Conservation (phyloP, 2,113 vertebrate species). For the Percopsis transmontana region DNA sequence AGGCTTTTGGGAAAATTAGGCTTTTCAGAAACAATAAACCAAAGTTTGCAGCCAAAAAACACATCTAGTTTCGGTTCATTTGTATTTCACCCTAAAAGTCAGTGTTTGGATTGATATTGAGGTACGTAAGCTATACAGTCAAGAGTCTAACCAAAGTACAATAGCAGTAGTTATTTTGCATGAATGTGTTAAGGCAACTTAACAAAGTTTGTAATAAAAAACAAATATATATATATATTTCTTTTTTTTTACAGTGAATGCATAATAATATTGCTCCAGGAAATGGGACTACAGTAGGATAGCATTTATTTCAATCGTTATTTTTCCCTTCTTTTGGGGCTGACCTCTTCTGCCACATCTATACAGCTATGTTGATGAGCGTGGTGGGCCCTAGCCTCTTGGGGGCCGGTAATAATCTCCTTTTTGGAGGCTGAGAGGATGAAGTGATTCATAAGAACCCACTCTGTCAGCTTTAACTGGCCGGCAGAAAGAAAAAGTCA, state of each 20-base stretch:
- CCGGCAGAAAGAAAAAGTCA: constrained; percentile 76
- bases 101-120: no score
- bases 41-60: no score
- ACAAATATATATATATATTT: not conserved
- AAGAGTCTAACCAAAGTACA: no score
- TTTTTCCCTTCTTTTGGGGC: constrained; percentile 33
- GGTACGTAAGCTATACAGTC: no score
- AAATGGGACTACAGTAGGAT: constrained; percentile 65
- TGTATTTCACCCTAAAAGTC: no score
- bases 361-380: constrained; percentile 64
- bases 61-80: no score
- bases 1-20: no score
- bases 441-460: constrained; percentile 76
- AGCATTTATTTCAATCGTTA: constrained; percentile 42
- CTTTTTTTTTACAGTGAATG: no score
- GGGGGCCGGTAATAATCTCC: constrained; percentile 70
- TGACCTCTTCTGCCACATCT: constrained; percentile 41
- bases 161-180: no score
- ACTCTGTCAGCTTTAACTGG: constrained; percentile 73
- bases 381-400: constrained; percentile 59
- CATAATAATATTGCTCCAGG: not conserved
- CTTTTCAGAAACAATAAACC: no score
- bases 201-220: no score
- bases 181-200: not conserved
- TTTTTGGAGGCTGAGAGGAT: constrained; percentile 72